Base-by-base conservation (phyloP, 2,888 invertebrate species). In the Trichogramma evanescens region DNA sequence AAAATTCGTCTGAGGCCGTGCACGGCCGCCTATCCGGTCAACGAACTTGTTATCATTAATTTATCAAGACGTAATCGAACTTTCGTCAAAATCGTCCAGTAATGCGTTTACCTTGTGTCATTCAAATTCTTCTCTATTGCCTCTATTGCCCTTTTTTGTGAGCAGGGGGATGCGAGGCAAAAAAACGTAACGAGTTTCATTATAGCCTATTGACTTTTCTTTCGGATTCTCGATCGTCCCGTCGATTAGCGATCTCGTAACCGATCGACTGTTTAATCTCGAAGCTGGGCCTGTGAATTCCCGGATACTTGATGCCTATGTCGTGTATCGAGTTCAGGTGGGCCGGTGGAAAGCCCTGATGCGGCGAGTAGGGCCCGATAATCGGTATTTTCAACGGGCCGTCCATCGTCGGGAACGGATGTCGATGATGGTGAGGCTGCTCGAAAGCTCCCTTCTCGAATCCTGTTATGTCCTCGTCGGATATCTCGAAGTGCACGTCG, bases 401-500 rank as follows among this genome's bases (percentile, higher is more conserved):
- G 3, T n/a, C 6, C 0, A 63, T 13, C 6, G 56, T 56, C 3
- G 57, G 26, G 9, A 4, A 4, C n/a, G n/a, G n/a, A n/a, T n/a
- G n/a, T 0, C 38, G 53, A 13, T 50, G 60, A 4, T 39, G 54
- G 1, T 6, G n/a, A 6, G 50, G 41, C 9, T 50, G 55, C 3
- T 40, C 10, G 6, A 55, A 63, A 1, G 53, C 56, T 1, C 56
- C 49, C 4, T 50, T 13, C 44, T 61, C 59, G 43, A 59, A 62
- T 7, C 62, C 62, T 1, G 57, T 62, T 7, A 61, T 59, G 5
- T 62, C 57, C 4, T 61, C 58, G 10, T 61, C 53, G 1, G 61
- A 59, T 7, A 64, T 59, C n/a, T 62, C 62, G 2, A 61, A 53
- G 6, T 61, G 59, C 13, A 63, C 56, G 39, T 59, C 61, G 1